phyloP scores from a whole-genome alignment of 2,797 vertebrate species.

The Aphelocoma californica region DNA sequence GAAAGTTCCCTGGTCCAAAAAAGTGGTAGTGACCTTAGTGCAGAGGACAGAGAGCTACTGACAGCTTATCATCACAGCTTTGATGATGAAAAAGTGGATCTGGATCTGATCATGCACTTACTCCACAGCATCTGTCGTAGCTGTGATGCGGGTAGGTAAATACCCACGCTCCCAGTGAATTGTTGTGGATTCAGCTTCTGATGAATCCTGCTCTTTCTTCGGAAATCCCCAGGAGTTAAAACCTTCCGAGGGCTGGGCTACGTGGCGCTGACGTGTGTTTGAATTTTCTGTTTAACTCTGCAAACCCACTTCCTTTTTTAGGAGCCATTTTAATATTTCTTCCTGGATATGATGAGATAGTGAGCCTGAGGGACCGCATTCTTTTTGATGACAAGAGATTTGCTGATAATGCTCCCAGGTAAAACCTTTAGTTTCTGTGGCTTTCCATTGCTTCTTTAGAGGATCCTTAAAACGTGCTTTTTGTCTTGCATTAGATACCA shows the following conservation, averaged over 20 bases:
- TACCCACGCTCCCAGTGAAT: not conserved
- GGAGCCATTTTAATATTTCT: slow-evolving; percentile 92
- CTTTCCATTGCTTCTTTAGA: not conserved
- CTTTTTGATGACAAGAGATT: slow-evolving; percentile 90
- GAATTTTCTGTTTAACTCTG: not conserved
- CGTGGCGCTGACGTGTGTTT: not conserved
- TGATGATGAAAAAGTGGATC: slow-evolving; percentile 90
- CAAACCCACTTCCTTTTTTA: slow-evolving; percentile 50
- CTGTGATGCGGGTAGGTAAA: slow-evolving; percentile 80
- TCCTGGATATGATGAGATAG: slow-evolving; percentile 94
- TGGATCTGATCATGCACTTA: slow-evolving; percentile 91
- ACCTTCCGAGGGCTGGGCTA: not conserved
- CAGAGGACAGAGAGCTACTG: slow-evolving; percentile 87
- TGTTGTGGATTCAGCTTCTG: not conserved
- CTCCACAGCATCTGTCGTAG: slow-evolving; percentile 87
- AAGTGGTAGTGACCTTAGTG: slow-evolving; percentile 73
- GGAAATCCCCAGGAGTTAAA: not conserved
- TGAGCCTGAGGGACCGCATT: slow-evolving; percentile 86
- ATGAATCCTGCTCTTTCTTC: not conserved
- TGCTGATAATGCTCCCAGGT: slow-evolving; percentile 83
- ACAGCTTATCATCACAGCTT: slow-evolving; percentile 90
- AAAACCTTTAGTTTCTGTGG: slow-evolving; percentile 8
- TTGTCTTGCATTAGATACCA: slow-evolving; percentile 71
- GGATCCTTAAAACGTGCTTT: not conserved
- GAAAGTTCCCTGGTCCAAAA: slow-evolving; percentile 79